Evolutionary conservation across 2,113 vertebrate genomes (phyloP).

Genomic region (Pitta sordida): DNA sequence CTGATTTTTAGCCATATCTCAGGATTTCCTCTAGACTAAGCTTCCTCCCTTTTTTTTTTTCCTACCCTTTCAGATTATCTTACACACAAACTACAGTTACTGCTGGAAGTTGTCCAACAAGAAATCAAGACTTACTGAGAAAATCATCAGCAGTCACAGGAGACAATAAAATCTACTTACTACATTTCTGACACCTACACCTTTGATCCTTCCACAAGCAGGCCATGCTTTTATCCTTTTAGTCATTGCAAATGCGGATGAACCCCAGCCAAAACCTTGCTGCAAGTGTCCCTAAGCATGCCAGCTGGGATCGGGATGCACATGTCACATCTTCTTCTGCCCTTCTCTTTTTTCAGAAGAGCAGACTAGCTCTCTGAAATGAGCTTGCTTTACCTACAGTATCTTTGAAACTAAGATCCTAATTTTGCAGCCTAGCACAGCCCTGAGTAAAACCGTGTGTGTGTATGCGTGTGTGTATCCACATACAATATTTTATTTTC

Average conservation of each 20-base stretch:
- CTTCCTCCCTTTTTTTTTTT: not conserved
- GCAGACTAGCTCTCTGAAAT: not conserved
- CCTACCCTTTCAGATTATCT: conserved; percentile 56
- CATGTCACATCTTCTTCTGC: not conserved
- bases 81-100: conserved; percentile 68
- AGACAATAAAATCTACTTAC: not conserved
- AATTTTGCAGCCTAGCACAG: not conserved
- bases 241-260: not conserved
- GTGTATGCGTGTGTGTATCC: not conserved
- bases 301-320: accelerated
- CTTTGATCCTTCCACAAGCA: not conserved
- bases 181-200: not conserved
- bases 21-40: not conserved
- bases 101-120: conserved; percentile 72
- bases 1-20: not conserved
- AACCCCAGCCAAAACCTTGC: not conserved
- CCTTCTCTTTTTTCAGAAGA: not conserved
- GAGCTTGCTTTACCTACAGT: not conserved
- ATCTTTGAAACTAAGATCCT: not conserved
- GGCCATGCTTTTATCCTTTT: not conserved
- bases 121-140: conserved; percentile 71
- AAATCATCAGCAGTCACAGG: not conserved
- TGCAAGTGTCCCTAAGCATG: not conserved
- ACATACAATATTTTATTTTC: not conserved
- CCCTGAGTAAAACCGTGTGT: not conserved